Evolutionary conservation across 2,888 invertebrate genomes (phyloP), one percentile per base, ranked within the genome.

Genomic region (Andrena bucephala): DNA sequence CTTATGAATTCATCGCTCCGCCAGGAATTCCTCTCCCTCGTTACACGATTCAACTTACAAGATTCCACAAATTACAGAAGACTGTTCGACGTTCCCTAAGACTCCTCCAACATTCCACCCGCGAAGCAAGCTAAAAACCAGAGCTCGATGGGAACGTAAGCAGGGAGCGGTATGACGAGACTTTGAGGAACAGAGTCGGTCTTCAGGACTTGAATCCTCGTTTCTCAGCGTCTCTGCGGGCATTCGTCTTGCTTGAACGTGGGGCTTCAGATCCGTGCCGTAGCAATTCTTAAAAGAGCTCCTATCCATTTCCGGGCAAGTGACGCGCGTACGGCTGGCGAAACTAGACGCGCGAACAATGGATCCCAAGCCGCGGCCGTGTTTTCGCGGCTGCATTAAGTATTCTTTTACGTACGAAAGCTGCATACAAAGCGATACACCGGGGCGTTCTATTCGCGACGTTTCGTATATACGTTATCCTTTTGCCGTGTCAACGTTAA

Each of bases 331-430:
- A 16, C 57, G 70, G n/a, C n/a, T 48, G 42, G 42, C 42, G 42
- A 16, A 13, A 42, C 59, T 36, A n/a, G 65, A 42, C 20, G 10
- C 57, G 33, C 57, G 24, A 60, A 68, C 68, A 54, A 78, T 68
- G 20, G 8, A 20, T 63, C 68, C 57, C 13, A 4, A 42, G 57
- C 24, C 13, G 13, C 29, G 20, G 4, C 0, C 10, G 16, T 20
- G 52, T 52, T 59, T 59, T 48, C 60, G 27, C 62, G 54, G 31
- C 52, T 24, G 42, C 74, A 68, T 78, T 57, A 57, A 65, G 50
- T 69, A 81, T 74, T 74, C 81, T 52, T 73, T 81, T 73, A 31
- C 52, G 36, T 24, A n/a, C 68, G 68, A 65, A 72, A 36, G 36
- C 50, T 10, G 65, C 50, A 69, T 69, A 73, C 48, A 70, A 62